These are phyloP conservation scores for Sebastes minor DNA, from an alignment of 2,797 vertebrate species.

Conservation along the genomic window DNA sequence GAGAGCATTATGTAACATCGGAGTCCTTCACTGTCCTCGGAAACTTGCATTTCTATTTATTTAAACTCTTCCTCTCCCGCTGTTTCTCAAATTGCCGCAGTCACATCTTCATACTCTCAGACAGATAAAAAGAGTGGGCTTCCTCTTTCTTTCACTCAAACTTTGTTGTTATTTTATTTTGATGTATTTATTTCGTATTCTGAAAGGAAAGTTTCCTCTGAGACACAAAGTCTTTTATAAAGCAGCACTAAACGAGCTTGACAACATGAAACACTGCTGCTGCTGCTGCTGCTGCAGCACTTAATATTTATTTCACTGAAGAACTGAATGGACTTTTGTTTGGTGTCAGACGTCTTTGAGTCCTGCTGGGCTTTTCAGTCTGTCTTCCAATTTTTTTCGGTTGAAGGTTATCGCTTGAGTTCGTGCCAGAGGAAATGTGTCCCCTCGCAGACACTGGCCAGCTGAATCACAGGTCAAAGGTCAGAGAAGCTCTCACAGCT, in stretches of 20 bases:
- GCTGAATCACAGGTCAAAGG: constrained; percentile 55
- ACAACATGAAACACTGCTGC: neutral
- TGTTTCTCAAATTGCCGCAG: constrained; percentile 3
- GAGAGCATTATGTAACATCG: constrained; percentile 14
- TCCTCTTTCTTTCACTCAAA: constrained; percentile 4
- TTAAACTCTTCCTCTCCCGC: constrained; percentile 2
- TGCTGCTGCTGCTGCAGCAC: neutral
- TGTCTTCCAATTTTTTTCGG: neutral
- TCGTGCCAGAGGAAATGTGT: constrained; percentile 52
- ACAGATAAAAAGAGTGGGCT: neutral
- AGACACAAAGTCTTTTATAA: constrained; percentile 4
- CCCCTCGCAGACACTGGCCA: constrained; percentile 37
- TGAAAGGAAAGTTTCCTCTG: neutral
- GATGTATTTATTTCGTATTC: constrained; percentile 18
- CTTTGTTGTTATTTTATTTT: constrained; percentile 6
- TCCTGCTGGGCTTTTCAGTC: neutral
- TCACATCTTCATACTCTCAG: neutral
- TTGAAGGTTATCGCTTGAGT: constrained; percentile 7
- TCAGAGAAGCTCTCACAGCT: constrained; percentile 41
- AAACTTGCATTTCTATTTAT: constrained; percentile 13
- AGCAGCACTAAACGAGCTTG: neutral
- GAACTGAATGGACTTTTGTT: constrained; percentile 46
- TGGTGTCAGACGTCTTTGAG: neutral
- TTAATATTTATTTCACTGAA: constrained; percentile 12
- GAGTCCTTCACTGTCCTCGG: constrained; percentile 14